Evolutionary conservation across 2,113 vertebrate genomes (phyloP).

Genomic region (Nannospalax galili): DNA sequence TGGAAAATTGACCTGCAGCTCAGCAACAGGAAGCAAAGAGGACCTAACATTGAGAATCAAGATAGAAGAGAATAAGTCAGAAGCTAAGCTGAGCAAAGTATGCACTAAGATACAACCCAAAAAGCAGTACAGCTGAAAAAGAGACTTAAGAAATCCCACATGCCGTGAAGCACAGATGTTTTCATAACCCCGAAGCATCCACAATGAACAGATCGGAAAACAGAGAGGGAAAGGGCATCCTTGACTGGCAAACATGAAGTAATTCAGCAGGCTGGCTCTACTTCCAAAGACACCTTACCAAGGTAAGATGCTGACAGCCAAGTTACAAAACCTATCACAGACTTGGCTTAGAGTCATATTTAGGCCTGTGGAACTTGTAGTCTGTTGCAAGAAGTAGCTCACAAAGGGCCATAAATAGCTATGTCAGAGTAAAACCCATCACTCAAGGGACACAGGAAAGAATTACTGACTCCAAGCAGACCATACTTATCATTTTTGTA

Average conservation of each 20-base stretch:
- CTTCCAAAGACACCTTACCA: neutral
- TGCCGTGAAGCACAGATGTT: neutral
- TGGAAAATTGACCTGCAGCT: slow-evolving; percentile 6
- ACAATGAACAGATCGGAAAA: neutral
- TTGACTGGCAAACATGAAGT: neutral
- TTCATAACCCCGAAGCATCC: neutral
- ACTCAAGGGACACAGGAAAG: neutral
- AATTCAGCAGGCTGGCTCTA: neutral
- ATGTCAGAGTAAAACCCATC: neutral
- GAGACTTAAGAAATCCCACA: neutral
- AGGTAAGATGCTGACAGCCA: neutral
- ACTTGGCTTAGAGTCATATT: neutral
- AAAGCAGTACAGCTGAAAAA: neutral
- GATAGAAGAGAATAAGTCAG: neutral
- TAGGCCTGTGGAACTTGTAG: neutral
- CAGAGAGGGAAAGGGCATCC: neutral
- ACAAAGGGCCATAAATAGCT: neutral
- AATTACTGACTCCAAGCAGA: neutral
- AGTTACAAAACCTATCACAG: neutral
- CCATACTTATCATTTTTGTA: slow-evolving; percentile 7
- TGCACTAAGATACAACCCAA: neutral
- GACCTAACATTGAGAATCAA: neutral
- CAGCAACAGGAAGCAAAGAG: neutral
- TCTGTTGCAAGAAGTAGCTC: neutral
- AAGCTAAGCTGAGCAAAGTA: neutral